These are phyloP conservation scores for Mobula hypostoma DNA, from an alignment of 2,113 vertebrate genomes.

Conservation along the genomic window DNA sequence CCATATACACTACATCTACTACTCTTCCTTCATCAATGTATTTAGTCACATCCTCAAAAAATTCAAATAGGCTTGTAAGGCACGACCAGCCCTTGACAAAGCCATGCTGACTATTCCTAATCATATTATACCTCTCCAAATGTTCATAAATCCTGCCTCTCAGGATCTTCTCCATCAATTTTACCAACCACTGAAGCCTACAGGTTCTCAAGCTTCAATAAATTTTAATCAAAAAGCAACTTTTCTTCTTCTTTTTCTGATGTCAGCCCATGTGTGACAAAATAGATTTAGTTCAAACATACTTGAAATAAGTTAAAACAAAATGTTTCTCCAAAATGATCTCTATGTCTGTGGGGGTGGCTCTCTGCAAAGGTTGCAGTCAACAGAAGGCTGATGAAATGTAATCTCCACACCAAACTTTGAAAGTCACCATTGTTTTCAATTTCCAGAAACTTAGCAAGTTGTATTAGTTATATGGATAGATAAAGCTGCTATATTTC, in stretches of 20 bases:
- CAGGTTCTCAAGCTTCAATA: not conserved
- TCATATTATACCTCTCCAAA: too few relatives aligned
- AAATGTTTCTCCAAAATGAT: not conserved
- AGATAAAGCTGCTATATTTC: not conserved
- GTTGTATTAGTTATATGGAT: not conserved
- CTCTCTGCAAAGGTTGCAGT: too few relatives aligned
- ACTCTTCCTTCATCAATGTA: too few relatives aligned
- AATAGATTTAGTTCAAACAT: not conserved
- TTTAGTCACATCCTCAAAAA: too few relatives aligned
- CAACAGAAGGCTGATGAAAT: not conserved
- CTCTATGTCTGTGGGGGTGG: not conserved
- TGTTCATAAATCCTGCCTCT: too few relatives aligned
- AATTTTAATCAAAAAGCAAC: not conserved
- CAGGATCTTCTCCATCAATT: too few relatives aligned
- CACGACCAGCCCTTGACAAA: too few relatives aligned
- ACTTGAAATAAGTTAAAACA: not conserved
- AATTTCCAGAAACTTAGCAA: not conserved
- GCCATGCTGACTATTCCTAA: too few relatives aligned
- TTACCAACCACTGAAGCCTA: not conserved
- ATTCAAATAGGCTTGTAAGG: too few relatives aligned
- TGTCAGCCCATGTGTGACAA: not conserved
- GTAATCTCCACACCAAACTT: not conserved
- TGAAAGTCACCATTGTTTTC: not conserved
- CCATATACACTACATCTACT: too few relatives aligned
- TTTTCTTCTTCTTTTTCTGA: not conserved